These are phyloP conservation scores for Harpalus rubripes DNA, from an alignment of 2,888 invertebrate species.

Conservation along the genomic window DNA sequence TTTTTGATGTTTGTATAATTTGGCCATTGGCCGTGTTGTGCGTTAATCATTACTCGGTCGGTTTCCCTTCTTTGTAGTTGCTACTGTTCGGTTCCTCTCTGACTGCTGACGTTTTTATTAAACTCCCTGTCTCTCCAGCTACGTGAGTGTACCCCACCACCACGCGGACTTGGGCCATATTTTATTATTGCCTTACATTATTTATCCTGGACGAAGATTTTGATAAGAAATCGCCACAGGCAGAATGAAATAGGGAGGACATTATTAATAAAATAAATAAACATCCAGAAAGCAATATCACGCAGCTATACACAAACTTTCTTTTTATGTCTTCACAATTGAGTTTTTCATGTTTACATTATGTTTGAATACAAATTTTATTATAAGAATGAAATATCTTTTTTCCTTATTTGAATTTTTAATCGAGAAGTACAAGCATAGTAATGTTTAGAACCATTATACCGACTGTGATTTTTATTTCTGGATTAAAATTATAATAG, in stretches of 20 bases:
- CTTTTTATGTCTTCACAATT: background rate
- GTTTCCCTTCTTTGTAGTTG: background rate
- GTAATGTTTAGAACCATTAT: too few relatives aligned
- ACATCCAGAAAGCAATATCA: conserved; percentile 7
- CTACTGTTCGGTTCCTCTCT: conserved; percentile 19
- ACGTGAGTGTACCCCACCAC: conserved; percentile 73
- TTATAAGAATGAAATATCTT: background rate
- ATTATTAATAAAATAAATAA: conserved; percentile 37
- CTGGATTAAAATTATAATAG: too few relatives aligned
- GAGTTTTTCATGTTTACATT: background rate
- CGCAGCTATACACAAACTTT: background rate
- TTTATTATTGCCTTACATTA: conserved; percentile 77
- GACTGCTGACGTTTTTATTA: conserved; percentile 74
- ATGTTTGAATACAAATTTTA: background rate
- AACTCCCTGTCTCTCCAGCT: conserved; percentile 71
- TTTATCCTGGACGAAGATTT: conserved; percentile 72
- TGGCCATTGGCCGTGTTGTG: background rate
- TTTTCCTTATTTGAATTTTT: too few relatives aligned
- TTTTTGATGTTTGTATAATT: conserved; percentile 49
- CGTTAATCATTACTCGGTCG: conserved; percentile 10
- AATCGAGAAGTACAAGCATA: too few relatives aligned
- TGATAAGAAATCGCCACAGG: conserved; percentile 55
- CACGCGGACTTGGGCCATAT: conserved; percentile 72
- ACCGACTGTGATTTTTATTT: too few relatives aligned
- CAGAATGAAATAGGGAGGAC: conserved; percentile 24